A percentile compares a stretch with the other conserved stretches of the same genome.
phyloP scores from a whole-genome alignment of 2,888 invertebrate genomes.

The Metellina segmentata region DNA sequence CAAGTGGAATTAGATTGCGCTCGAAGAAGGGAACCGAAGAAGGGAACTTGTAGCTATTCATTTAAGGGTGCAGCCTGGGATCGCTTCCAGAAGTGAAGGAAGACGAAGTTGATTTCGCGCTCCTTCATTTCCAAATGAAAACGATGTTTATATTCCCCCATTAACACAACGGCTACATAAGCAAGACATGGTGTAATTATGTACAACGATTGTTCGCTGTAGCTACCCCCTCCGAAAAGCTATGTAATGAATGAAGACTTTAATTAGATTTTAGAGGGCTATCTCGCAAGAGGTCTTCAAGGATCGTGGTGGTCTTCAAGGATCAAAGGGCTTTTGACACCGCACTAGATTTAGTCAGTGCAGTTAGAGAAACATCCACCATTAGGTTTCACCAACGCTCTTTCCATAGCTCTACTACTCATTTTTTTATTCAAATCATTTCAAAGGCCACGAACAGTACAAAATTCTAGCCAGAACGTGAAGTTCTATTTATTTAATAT shows the following conservation, averaged over 20 bases:
- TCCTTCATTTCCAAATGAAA: constrained; percentile 72
- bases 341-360: too few relatives aligned
- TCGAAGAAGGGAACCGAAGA: constrained; percentile 61
- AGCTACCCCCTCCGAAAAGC: constrained; percentile 15
- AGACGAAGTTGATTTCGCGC: constrained; percentile 60
- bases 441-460: too few relatives aligned
- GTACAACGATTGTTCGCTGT: constrained; percentile 54
- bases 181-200: constrained; percentile 58
- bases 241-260: constrained; percentile 53
- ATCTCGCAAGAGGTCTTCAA: background rate
- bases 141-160: constrained; percentile 71
- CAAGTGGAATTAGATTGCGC: constrained; percentile 47
- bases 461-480: too few relatives aligned
- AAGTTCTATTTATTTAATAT: too few relatives aligned
- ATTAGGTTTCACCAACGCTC: too few relatives aligned
- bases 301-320: background rate
- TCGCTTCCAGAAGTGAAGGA: constrained; percentile 32
- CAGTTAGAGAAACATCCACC: too few relatives aligned
- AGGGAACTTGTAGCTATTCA: constrained; percentile 62
- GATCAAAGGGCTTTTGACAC: too few relatives aligned
- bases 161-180: constrained; percentile 24
- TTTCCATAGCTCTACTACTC: too few relatives aligned
- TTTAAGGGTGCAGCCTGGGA: constrained; percentile 59
- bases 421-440: too few relatives aligned
- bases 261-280: constrained; percentile 42